phyloP scores from a whole-genome alignment of 2,888 invertebrate genomes.

The Pandemis cinnamomeana region DNA sequence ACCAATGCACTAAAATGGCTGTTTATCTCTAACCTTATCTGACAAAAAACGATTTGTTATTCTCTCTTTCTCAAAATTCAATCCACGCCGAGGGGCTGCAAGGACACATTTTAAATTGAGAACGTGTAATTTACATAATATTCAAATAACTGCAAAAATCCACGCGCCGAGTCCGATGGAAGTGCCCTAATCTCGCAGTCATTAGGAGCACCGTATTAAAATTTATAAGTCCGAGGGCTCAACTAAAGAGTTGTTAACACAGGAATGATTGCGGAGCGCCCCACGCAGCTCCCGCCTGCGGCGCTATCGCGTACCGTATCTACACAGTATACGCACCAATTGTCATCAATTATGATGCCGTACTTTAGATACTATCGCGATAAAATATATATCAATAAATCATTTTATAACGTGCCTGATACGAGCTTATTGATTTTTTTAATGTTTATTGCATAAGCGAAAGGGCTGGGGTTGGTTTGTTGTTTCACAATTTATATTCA shows the following conservation, averaged over 20 bases:
- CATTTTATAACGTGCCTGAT: slow-evolving; percentile 74
- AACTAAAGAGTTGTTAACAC: slow-evolving; percentile 79
- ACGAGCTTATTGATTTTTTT: slow-evolving; percentile 80
- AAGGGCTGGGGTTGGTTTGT: slow-evolving; percentile 72
- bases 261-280: slow-evolving; percentile 72
- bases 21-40: too few relatives aligned
- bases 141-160: slow-evolving; percentile 73
- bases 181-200: slow-evolving; percentile 63
- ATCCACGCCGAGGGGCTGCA: slow-evolving; percentile 22
- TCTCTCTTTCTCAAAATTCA: not conserved
- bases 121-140: slow-evolving; percentile 68
- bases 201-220: slow-evolving; percentile 75
- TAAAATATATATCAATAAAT: slow-evolving; percentile 83
- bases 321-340: slow-evolving; percentile 61
- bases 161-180: slow-evolving; percentile 52
- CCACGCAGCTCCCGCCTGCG: slow-evolving; percentile 43
- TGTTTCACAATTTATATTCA: slow-evolving; percentile 80
- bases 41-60: slow-evolving; percentile 8
- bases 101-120: slow-evolving; percentile 29
- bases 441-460: slow-evolving; percentile 71
- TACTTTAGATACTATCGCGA: slow-evolving; percentile 80
- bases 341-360: slow-evolving; percentile 78
- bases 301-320: slow-evolving; percentile 50
- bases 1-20: not conserved
- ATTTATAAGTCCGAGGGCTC: slow-evolving; percentile 62